Conservation (phyloP, 2,888 invertebrate genomes). For the Odontothrips loti region DNA sequence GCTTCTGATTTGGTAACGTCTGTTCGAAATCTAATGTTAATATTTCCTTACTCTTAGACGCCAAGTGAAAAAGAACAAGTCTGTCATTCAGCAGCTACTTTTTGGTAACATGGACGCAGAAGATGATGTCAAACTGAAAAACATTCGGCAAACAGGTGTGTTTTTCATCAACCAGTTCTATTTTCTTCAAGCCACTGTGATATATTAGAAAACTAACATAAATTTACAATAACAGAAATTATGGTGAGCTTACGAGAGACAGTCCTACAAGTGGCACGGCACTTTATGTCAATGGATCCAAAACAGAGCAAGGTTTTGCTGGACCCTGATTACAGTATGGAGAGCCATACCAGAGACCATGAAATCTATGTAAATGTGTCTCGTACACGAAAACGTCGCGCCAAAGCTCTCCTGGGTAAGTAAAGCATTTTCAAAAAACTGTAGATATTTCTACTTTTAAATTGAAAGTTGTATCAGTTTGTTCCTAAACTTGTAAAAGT, state of each 20-base stretch:
- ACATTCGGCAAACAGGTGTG: slow-evolving; percentile 84
- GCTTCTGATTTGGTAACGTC: background rate
- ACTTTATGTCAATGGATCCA: slow-evolving; percentile 91
- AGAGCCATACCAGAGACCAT: slow-evolving; percentile 90
- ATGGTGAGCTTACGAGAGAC: slow-evolving; percentile 96
- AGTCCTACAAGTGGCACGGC: slow-evolving; percentile 86
- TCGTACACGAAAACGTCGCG: slow-evolving; percentile 78
- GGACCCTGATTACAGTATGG: slow-evolving; percentile 91
- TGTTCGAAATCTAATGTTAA: background rate
- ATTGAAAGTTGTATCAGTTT: no score
- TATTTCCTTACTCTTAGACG: slow-evolving; percentile 54
- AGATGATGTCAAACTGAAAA: slow-evolving; percentile 88
- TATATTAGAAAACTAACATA: background rate
- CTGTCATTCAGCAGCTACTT: slow-evolving; percentile 80
- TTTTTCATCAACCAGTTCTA: slow-evolving; percentile 31
- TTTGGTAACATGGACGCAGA: slow-evolving; percentile 75
- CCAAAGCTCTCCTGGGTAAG: slow-evolving; percentile 81
- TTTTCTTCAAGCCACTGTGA: background rate
- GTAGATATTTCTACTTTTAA: slow-evolving; percentile 27
- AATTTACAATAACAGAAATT: slow-evolving; percentile 59
- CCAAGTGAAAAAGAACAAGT: slow-evolving; percentile 85
- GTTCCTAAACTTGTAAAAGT: background rate
- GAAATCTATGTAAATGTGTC: slow-evolving; percentile 93
- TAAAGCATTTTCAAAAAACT: background rate
- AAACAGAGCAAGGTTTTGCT: slow-evolving; percentile 74